phyloP scores from a whole-genome alignment of 2,797 vertebrate species.

The Muscicapa striata region DNA sequence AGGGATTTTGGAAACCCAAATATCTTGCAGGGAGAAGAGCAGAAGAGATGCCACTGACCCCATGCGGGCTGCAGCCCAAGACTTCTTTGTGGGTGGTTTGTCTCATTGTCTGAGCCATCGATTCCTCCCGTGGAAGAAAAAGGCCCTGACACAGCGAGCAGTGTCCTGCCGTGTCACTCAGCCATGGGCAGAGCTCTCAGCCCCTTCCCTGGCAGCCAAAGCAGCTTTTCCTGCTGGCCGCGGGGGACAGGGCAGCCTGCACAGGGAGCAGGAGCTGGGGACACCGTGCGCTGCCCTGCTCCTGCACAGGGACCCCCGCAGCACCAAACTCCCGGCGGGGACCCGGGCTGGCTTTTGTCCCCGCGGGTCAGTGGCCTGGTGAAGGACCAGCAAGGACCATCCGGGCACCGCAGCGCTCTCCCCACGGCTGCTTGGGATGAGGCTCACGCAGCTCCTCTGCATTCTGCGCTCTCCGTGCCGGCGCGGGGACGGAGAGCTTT shows the following conservation, averaged over 20 bases:
- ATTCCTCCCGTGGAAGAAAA: neutral
- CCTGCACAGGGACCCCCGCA: fast-evolving
- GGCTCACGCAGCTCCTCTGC: constrained; percentile 59
- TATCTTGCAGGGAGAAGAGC: neutral
- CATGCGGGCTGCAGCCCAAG: neutral
- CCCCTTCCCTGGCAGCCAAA: neutral
- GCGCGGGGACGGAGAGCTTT: constrained; percentile 58
- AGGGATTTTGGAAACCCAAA: neutral
- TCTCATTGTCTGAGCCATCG: neutral
- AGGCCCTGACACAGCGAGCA: fast-evolving
- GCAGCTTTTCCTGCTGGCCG: neutral
- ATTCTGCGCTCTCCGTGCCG: constrained; percentile 37
- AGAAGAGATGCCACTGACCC: neutral
- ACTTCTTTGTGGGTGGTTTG: neutral
- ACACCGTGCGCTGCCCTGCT: fast-evolving
- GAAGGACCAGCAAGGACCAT: neutral
- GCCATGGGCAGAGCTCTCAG: neutral
- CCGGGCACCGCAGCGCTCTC: neutral
- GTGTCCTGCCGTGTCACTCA: neutral
- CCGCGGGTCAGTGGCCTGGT: fast-evolving
- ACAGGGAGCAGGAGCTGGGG: neutral
- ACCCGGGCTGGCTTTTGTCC: neutral
- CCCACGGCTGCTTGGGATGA: constrained; percentile 51
- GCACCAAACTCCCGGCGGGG: neutral
- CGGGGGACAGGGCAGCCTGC: neutral